phyloP scores from a whole-genome alignment of 1,140 invertebrate species.

The Meloidogyne floridensis region DNA sequence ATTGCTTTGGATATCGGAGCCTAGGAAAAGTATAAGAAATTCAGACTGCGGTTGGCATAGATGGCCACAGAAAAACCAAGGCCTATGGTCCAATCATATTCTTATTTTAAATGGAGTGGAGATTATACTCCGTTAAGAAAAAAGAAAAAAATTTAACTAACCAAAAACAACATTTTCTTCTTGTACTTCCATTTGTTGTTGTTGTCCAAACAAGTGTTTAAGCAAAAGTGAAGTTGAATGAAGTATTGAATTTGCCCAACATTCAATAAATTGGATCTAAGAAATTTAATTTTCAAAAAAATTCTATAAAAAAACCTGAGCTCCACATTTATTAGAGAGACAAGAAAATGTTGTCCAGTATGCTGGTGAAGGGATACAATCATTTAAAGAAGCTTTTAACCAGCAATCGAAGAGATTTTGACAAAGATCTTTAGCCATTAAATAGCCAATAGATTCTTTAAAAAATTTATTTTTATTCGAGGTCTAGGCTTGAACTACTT shows the following conservation, averaged over 20 bases:
- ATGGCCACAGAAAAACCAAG: no score
- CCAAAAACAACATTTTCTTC: not conserved
- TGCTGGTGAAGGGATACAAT: slow-evolving; percentile 54
- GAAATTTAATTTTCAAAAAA: not conserved
- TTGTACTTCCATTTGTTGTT: slow-evolving; percentile 32
- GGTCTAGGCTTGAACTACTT: no score
- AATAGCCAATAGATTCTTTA: slow-evolving; percentile 43
- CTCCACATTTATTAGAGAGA: slow-evolving; percentile 48
- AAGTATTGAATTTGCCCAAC: slow-evolving; percentile 58
- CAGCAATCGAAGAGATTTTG: slow-evolving; percentile 55
- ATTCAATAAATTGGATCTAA: slow-evolving; percentile 61
- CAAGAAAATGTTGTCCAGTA: slow-evolving; percentile 60
- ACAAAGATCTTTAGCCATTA: slow-evolving; percentile 42
- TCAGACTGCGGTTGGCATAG: no score
- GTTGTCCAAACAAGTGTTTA: slow-evolving; percentile 50
- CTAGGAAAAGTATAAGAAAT: no score
- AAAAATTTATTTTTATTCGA: no score
- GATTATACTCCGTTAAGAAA: no score
- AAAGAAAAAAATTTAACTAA: slow-evolving; percentile 26
- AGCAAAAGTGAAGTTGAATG: slow-evolving; percentile 53
- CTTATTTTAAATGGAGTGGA: no score
- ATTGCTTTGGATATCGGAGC: no score
- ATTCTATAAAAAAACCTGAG: not conserved
- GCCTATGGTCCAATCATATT: no score
- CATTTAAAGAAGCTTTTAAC: slow-evolving; percentile 51